A percentile compares a stretch with the other conserved stretches of the same genome.
Evolutionary conservation across 2,797 vertebrate species (phyloP).

Genomic region (Erethizon dorsatum): DNA sequence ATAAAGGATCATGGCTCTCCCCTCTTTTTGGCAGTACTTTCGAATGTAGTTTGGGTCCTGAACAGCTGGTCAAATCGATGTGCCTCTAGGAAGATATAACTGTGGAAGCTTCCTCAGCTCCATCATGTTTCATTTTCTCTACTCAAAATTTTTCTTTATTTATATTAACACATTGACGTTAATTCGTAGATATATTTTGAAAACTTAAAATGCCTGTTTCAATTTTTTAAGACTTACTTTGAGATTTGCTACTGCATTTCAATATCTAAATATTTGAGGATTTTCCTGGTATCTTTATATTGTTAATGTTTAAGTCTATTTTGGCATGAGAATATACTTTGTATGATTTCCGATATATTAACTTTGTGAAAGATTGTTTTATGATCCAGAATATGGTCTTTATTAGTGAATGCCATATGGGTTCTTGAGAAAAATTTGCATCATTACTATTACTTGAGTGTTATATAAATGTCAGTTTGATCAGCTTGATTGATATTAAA

Average conservation of each 20-base stretch:
- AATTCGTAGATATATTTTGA: not conserved
- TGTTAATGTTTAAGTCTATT: not conserved
- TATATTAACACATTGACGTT: not conserved
- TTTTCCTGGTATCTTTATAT: not conserved
- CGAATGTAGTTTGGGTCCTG: not conserved
- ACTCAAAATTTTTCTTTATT: not conserved
- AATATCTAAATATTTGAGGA: not conserved
- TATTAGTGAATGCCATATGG: not conserved
- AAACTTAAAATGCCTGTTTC: not conserved
- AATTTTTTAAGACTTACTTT: not conserved
- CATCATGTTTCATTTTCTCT: not conserved
- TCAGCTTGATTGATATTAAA: not conserved
- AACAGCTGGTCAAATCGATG: not conserved
- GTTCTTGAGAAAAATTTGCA: not conserved
- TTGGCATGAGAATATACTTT: not conserved
- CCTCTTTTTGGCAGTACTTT: not conserved
- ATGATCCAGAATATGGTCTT: not conserved
- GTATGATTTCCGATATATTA: not conserved
- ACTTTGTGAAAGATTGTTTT: not conserved
- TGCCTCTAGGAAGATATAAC: not conserved
- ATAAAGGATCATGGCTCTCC: not conserved
- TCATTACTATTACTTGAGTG: not conserved
- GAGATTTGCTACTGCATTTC: not conserved
- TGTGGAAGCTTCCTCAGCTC: not conserved
- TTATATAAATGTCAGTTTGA: not conserved